Evolutionary conservation across 2,888 invertebrate genomes (phyloP).

Genomic region (Alitta virens): DNA sequence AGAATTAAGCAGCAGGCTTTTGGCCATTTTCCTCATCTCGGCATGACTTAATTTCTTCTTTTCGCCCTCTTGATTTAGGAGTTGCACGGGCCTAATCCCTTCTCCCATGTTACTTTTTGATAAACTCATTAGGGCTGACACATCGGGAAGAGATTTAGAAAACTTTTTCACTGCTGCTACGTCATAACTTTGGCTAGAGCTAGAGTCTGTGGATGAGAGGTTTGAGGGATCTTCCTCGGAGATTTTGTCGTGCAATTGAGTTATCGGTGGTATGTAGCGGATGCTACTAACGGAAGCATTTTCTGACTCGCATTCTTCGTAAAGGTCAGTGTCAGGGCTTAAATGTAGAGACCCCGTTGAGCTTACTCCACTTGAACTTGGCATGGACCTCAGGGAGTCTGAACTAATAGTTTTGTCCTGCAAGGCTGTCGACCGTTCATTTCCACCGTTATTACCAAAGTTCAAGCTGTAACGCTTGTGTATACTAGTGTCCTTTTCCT

Average conservation of each 20-base stretch:
- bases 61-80: slow-evolving; percentile 27
- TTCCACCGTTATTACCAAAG: slow-evolving; percentile 56
- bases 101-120: slow-evolving; percentile 30
- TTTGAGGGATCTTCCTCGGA: neutral
- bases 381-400: slow-evolving; percentile 57
- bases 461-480: slow-evolving; percentile 68
- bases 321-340: slow-evolving; percentile 45
- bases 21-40: slow-evolving; percentile 51
- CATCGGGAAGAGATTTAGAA: slow-evolving; percentile 26
- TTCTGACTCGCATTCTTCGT: slow-evolving; percentile 31
- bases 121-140: slow-evolving; percentile 14
- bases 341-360: slow-evolving; percentile 57
- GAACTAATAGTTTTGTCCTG: slow-evolving; percentile 48
- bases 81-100: slow-evolving; percentile 48
- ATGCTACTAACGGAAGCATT: slow-evolving; percentile 4
- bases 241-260: neutral
- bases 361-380: slow-evolving; percentile 59
- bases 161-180: neutral
- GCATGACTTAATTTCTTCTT: slow-evolving; percentile 34
- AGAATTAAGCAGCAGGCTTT: slow-evolving; percentile 51
- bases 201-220: neutral
- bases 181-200: neutral
- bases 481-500: slow-evolving; percentile 58
- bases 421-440: slow-evolving; percentile 37
- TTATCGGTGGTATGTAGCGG: neutral